Percentiles rank a stretch among this genome's conserved stretches.
Evolutionary conservation across 2,113 vertebrate species (phyloP).

Genomic region (Alosa alosa): DNA sequence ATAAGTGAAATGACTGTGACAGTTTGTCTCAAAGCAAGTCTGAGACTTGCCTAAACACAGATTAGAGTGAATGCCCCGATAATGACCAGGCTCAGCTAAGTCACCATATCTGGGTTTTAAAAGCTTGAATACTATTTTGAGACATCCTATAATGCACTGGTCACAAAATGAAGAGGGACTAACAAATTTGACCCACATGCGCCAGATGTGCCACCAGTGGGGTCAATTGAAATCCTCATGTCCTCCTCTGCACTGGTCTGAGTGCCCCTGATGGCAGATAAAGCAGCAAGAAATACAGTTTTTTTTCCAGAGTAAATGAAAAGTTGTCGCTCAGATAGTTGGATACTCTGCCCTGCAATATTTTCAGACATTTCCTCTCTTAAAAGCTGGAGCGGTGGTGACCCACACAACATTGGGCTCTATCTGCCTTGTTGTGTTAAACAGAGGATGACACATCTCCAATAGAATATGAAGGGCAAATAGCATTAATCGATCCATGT

Average conservation of each 20-base stretch:
- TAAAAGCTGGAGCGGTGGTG: not conserved
- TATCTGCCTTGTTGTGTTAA: not conserved
- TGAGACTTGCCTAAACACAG: not conserved
- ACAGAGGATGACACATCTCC: slow-evolving; percentile 68
- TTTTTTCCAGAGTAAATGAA: not conserved
- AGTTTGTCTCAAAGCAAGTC: not conserved
- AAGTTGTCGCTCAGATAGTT: not conserved
- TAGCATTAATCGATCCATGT: slow-evolving; percentile 72
- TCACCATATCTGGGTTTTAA: not conserved
- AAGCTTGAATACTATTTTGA: slow-evolving; percentile 8
- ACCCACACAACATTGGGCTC: not conserved
- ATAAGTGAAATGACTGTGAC: not conserved
- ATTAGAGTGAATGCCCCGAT: slow-evolving; percentile 7
- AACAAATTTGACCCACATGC: slow-evolving; percentile 12
- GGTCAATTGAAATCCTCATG: not conserved
- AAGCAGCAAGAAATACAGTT: not conserved
- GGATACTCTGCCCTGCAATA: not conserved
- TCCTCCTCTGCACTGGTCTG: not conserved
- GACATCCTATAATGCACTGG: not conserved
- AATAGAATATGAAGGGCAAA: slow-evolving; percentile 65
- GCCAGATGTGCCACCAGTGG: not conserved
- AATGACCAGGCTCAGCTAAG: not conserved
- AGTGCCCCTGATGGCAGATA: not conserved
- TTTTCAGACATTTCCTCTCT: not conserved
- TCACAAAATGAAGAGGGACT: not conserved